Evolutionary conservation across 2,113 vertebrate species (phyloP), one percentile per base, ranked within the genome.

Genomic region (Fulica atra): DNA sequence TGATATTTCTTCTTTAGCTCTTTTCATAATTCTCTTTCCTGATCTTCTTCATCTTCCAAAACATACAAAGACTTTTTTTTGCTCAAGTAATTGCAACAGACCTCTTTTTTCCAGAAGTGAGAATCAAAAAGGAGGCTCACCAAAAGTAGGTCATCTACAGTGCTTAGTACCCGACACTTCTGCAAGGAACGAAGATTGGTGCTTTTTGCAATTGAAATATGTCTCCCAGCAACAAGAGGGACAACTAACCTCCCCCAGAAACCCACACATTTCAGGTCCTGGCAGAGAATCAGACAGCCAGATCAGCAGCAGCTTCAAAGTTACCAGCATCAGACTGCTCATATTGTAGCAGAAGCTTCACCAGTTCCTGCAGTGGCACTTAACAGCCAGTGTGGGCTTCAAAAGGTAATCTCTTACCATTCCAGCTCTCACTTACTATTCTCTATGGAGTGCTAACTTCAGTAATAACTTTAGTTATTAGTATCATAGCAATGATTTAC

Each of bases 191-290:
- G 93, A 86, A 93, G 90, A 96, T 69, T 79, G 70, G 72, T 97
- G 88, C 77, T 92, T 95, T 94, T 94, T 96, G 95, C 93, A 96
- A 93, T 89, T 95, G 92, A 95, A 96, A 94, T 96, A 71, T 86
- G 86, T 96, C 96, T 96, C 96, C 95, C 95, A 95, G 95, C 96
- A 96, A 96, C 95, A 81, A 96, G 92, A 96, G 83, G 96, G 95
- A 95, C 95, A 94, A 95, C 92, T 95, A 57, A 76, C 93, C 90
- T 96, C 96, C 93, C 73, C 50, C 93, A 86, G 57, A 94, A 93
- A 60, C 93, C 96, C 95, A 96, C 90, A 93, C 83, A 0, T 92
- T 96, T 92, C 66, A 76, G 93, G 95, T 94, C 93, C 93, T 96
- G 96, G 95, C 96, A 96, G 50, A 68, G 77, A 96, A 89, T 96